phyloP scores from a whole-genome alignment of 2,888 invertebrate genomes.

The Geophilus truncorum region DNA sequence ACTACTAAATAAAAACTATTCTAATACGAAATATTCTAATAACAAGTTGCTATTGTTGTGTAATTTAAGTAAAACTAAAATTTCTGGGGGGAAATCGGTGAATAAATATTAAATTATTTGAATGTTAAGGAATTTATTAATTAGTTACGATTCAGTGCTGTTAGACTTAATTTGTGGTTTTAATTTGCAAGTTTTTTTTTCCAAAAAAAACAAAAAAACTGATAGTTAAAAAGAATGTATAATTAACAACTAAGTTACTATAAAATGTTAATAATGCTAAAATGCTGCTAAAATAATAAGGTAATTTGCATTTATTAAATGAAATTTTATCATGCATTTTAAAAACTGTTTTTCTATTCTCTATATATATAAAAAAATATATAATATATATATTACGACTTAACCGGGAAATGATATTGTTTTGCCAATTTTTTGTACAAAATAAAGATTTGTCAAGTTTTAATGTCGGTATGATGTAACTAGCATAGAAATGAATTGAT shows the following conservation, averaged over 20 bases:
- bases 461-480: background rate
- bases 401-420: background rate
- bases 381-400: background rate
- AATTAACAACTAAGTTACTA: background rate
- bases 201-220: background rate
- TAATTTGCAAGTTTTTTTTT: background rate
- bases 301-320: background rate
- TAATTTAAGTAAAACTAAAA: constrained; percentile 8
- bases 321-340: constrained; percentile 1
- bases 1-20: background rate
- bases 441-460: background rate
- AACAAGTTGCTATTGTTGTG: constrained; percentile 7
- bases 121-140: background rate
- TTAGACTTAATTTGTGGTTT: background rate
- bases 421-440: constrained; percentile 18
- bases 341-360: constrained; percentile 18
- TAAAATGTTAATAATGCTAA: background rate
- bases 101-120: background rate
- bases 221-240: background rate
- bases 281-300: background rate
- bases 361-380: too few relatives aligned
- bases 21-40: constrained; percentile 13
- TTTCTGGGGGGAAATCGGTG: background rate
- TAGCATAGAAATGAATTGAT: constrained; percentile 23
- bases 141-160: background rate